Conservation (phyloP, 92 coral and sea anemone species). For the Parazoanthus swiftii region DNA sequence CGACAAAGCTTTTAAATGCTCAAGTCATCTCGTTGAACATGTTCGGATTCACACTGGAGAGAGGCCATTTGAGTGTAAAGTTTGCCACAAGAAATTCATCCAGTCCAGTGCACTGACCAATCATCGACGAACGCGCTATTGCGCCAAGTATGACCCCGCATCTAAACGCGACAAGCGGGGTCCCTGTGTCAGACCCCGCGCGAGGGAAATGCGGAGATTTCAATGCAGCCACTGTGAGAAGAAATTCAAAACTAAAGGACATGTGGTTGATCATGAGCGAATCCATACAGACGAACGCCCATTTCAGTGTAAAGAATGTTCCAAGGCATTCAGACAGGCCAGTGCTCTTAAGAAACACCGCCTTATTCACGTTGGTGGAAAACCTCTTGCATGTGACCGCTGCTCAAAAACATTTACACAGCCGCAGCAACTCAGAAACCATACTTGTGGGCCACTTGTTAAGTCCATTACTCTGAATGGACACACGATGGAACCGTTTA, state of each 20-base stretch:
- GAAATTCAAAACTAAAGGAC: slow-evolving; percentile 26
- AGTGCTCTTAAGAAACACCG: slow-evolving; percentile 33
- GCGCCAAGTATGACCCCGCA: background rate
- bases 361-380: slow-evolving; percentile 18
- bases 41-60: slow-evolving; percentile 29
- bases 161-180: background rate
- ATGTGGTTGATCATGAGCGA: slow-evolving; percentile 33
- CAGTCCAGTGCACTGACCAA: slow-evolving; percentile 29
- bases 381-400: slow-evolving; percentile 14
- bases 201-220: slow-evolving; percentile 18
- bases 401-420: slow-evolving; percentile 33
- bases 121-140: slow-evolving; percentile 1
- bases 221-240: slow-evolving; percentile 23
- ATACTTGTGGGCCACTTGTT: slow-evolving; percentile 1
- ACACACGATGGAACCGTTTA: slow-evolving; percentile 25
- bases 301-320: slow-evolving; percentile 23
- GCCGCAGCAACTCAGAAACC: slow-evolving; percentile 26
- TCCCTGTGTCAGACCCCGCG: background rate
- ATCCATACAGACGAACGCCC: slow-evolving; percentile 42
- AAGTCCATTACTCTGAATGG: slow-evolving; percentile 24
- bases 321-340: slow-evolving; percentile 26
- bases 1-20: slow-evolving; percentile 25
- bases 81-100: slow-evolving; percentile 30
- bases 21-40: slow-evolving; percentile 27
- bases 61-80: slow-evolving; percentile 18